phyloP scores from a whole-genome alignment of 2,888 invertebrate species.

The Drosophila anceps region DNA sequence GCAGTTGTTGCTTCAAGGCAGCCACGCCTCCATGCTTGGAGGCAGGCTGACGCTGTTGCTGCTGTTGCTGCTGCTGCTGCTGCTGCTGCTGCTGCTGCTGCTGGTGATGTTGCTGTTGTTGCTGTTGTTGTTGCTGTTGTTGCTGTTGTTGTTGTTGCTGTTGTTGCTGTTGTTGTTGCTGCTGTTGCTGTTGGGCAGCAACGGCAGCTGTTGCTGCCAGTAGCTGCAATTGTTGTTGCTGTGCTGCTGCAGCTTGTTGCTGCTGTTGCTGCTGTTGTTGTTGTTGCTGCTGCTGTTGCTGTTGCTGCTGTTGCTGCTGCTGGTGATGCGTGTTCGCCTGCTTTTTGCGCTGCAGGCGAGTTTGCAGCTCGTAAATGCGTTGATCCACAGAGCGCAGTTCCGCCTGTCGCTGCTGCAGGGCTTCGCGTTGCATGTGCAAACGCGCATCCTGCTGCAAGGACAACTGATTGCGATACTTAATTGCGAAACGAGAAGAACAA shows the following conservation, averaged over 20 bases:
- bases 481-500: background rate
- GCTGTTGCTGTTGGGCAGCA: constrained; percentile 33
- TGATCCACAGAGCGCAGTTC: constrained; percentile 97
- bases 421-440: constrained; percentile 94
- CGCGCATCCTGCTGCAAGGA: constrained; percentile 97
- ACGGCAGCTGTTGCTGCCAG: constrained; percentile 62
- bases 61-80: constrained; percentile 48
- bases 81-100: constrained; percentile 62
- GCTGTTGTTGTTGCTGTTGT: constrained; percentile 42
- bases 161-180: constrained; percentile 55
- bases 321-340: constrained; percentile 86
- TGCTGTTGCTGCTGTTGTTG: constrained; percentile 56
- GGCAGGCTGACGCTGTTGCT: constrained; percentile 48
- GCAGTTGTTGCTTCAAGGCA: constrained; percentile 78
- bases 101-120: constrained; percentile 15
- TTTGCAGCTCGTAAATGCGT: constrained; percentile 96
- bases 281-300: constrained; percentile 52
- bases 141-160: constrained; percentile 48
- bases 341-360: constrained; percentile 94
- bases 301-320: constrained; percentile 74
- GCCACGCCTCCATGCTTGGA: constrained; percentile 79
- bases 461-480: constrained; percentile 97
- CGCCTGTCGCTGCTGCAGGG: constrained; percentile 94
- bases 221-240: constrained; percentile 58
- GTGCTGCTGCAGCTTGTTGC: constrained; percentile 56